A percentile compares a stretch with the other conserved stretches of the same genome.
phyloP scores from a whole-genome alignment of 2,113 vertebrate species.

The Microtus oregoni region DNA sequence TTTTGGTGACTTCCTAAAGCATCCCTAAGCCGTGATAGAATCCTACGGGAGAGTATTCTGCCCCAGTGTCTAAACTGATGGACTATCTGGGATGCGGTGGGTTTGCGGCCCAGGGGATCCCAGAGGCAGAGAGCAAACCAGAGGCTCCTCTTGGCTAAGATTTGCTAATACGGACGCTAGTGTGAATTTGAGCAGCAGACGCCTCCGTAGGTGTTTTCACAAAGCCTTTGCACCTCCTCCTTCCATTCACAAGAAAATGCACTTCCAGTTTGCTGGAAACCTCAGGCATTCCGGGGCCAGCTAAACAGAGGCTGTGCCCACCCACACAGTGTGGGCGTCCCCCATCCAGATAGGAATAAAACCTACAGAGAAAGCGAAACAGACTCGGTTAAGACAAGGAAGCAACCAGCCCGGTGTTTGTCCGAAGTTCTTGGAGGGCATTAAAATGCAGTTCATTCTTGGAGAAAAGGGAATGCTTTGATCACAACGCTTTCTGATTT shows the following conservation, averaged over 20 bases:
- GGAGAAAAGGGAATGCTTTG: conserved; percentile 3
- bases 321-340: background rate
- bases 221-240: background rate
- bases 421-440: background rate
- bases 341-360: background rate
- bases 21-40: conserved; percentile 47
- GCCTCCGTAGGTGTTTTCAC: background rate
- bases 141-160: conserved; percentile 17
- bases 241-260: background rate
- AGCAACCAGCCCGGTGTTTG: background rate
- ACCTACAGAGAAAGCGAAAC: background rate
- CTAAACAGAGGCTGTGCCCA: background rate
- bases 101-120: background rate
- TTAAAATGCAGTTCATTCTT: conserved; percentile 2
- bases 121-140: background rate
- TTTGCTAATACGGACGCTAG: background rate
- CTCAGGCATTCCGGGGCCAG: background rate
- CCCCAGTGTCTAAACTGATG: background rate
- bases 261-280: background rate
- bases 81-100: background rate
- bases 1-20: background rate
- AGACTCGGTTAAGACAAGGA: background rate
- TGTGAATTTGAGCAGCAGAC: background rate
- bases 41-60: background rate
- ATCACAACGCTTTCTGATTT: background rate